These are phyloP conservation scores for Chondrosia reniformis DNA, from an alignment of 37 sponge, comb jelly and placozoan species.

Conservation along the genomic window DNA sequence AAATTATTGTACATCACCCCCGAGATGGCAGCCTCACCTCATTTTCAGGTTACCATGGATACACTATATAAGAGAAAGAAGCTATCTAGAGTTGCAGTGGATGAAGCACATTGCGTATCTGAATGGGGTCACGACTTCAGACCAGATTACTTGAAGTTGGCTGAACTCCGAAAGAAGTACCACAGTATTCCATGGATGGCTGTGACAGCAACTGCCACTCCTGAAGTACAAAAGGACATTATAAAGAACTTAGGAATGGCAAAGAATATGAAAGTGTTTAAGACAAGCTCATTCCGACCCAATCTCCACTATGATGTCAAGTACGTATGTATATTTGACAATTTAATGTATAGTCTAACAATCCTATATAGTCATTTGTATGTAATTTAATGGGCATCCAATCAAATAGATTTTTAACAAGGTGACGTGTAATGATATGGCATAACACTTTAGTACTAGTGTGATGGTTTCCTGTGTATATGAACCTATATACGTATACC, in stretches of 20 bases:
- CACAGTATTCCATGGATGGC: slow-evolving; percentile 82
- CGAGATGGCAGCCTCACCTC: slow-evolving; percentile 79
- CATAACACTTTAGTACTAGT: too few species aligned
- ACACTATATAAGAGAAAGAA: slow-evolving; percentile 37
- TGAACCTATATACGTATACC: background rate
- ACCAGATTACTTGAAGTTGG: slow-evolving; percentile 95
- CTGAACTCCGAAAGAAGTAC: slow-evolving; percentile 59
- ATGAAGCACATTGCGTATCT: slow-evolving; percentile 99
- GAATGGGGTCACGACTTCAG: slow-evolving; percentile 99
- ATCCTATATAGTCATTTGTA: too few species aligned
- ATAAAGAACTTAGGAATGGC: slow-evolving; percentile 43
- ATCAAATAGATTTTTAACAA: too few species aligned
- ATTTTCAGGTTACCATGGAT: slow-evolving; percentile 44
- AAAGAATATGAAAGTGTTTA: slow-evolving; percentile 45
- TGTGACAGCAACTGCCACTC: slow-evolving; percentile 95
- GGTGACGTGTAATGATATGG: too few species aligned
- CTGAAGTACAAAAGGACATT: slow-evolving; percentile 75
- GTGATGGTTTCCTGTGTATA: background rate
- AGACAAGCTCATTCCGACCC: slow-evolving; percentile 57
- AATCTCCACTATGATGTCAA: slow-evolving; percentile 88
- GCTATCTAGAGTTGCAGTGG: slow-evolving; percentile 74
- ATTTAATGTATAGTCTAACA: too few species aligned
- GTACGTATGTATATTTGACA: too few species aligned
- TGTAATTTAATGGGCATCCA: too few species aligned
- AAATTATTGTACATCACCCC: slow-evolving; percentile 97